phyloP scores from a whole-genome alignment of 2,888 invertebrate species.

The Colostygia pectinataria region DNA sequence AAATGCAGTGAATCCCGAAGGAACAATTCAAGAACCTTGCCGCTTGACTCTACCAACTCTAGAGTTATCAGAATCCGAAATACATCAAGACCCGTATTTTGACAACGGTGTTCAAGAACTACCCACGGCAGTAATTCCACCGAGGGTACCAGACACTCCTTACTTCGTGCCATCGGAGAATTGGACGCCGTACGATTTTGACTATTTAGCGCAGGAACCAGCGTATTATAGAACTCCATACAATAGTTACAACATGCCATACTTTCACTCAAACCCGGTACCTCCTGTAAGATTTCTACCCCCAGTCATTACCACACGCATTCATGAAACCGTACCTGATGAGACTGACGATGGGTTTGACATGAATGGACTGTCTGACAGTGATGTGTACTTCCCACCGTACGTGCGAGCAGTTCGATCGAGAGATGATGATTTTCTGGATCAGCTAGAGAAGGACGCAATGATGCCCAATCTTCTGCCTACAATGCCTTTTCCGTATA shows the following conservation, averaged over 20 bases:
- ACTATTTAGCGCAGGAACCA: constrained; percentile 12
- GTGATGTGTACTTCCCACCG: constrained; percentile 27
- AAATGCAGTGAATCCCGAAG: constrained; percentile 13
- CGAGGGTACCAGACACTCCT: constrained; percentile 9
- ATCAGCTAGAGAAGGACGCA: constrained; percentile 56
- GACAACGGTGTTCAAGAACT: constrained; percentile 4
- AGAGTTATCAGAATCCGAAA: constrained; percentile 12
- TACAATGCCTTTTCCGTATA: constrained; percentile 60
- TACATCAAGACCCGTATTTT: constrained; percentile 12
- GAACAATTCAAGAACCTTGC: constrained; percentile 19
- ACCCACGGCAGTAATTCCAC: constrained; percentile 7
- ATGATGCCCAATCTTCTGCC: constrained; percentile 68
- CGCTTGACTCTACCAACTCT: constrained; percentile 22
- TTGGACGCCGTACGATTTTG: constrained; percentile 22
- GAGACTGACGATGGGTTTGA: constrained; percentile 20
- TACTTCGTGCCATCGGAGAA: constrained; percentile 13
- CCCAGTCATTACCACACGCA: constrained; percentile 41
- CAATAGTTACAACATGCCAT: constrained; percentile 15
- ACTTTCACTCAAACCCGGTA: constrained; percentile 31
- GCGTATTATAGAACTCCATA: constrained; percentile 6
- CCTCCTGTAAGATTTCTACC: constrained; percentile 40
- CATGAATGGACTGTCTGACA: constrained; percentile 7
- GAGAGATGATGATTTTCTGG: constrained; percentile 49
- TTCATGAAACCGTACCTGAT: constrained; percentile 39
- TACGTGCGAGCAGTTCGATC: constrained; percentile 41